Base-by-base conservation (phyloP, 2,797 vertebrate genomes). In the Remorina albescens region DNA sequence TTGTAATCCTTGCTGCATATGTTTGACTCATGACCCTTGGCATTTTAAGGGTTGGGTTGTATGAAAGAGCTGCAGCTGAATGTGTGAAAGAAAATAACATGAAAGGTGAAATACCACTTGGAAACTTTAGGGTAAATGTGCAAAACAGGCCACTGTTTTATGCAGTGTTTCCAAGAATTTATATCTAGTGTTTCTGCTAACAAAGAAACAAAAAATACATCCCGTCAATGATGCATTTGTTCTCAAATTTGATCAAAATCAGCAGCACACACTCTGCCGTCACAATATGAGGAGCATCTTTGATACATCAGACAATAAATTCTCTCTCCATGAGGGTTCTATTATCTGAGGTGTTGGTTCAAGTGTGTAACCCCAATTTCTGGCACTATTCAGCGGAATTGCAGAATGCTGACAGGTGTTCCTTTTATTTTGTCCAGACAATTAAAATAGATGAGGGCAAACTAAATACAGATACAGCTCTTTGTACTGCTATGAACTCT, bases 21-120 rank as follows among this genome's bases (percentile, higher is more conserved):
- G 94, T 96, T 97, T 98, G 96, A 97, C 96, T 95, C 91, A 84
- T 93, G 95, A 98, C 94, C 96, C 95, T 94, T 96, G 96, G 95
- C 94, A 97, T 98, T 98, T 97, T 78, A 77, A 85, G 59, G 84
- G 95, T 86, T 93, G 95, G 94, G 94, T 92, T 94, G 88, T 92
- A 89, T 91, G 92, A 88, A 94, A 89, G 88, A 95, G 94, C 96
- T 93, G 88, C 88, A 92, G 74, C 71, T 67, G 76, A 91, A 88
- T 70, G 76, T 71, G 74, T 57, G 37, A 76, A 76, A 77, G 67
- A 42, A 73, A 88, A 85, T 76, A 83, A 81, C 66, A 74, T 42
- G 34, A 71, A 84, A 79, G 76, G 79, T 84, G 68, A 83, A 84
- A 76, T 44, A 79, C 53, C 39, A 57, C 77, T 71, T 63, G 66